A percentile compares a stretch with the other conserved stretches of the same genome.
phyloP scores from a whole-genome alignment of 53 echinoderm and acorn worm species.

The Patiria pectinifera region DNA sequence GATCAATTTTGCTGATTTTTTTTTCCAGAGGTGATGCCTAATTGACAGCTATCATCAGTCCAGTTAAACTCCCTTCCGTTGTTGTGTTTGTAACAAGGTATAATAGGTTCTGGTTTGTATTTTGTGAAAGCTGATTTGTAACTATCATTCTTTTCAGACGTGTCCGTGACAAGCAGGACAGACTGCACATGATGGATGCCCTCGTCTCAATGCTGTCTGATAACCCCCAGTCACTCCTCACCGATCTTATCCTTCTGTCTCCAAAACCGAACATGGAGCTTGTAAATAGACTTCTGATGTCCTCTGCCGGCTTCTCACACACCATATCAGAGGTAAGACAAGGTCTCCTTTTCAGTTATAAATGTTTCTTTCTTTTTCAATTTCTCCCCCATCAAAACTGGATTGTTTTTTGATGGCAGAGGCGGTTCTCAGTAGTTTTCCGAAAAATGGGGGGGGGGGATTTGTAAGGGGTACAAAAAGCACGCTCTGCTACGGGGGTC shows the following conservation, averaged over 20 bases:
- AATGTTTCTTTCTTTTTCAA: not conserved
- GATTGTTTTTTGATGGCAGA: too few relatives aligned
- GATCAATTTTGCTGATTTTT: too few relatives aligned
- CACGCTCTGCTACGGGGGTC: too few relatives aligned
- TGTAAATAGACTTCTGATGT: slow-evolving; percentile 33
- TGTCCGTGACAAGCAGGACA: slow-evolving; percentile 28
- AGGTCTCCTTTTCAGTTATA: not conserved
- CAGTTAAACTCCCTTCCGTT: too few relatives aligned
- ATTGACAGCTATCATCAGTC: too few relatives aligned
- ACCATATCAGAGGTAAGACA: slow-evolving; percentile 24
- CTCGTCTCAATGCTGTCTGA: slow-evolving; percentile 30
- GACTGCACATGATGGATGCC: slow-evolving; percentile 42
- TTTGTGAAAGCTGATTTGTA: not conserved
- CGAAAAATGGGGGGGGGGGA: too few relatives aligned
- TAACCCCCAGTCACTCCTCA: slow-evolving; percentile 26
- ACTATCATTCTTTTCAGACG: not conserved
- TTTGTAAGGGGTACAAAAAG: too few relatives aligned
- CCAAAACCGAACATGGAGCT: slow-evolving; percentile 53
- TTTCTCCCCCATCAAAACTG: too few relatives aligned
- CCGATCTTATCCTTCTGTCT: slow-evolving; percentile 42
- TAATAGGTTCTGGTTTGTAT: too few relatives aligned
- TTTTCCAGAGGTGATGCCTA: too few relatives aligned
- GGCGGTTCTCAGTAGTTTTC: too few relatives aligned
- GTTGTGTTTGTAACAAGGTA: too few relatives aligned
- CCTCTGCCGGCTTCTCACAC: slow-evolving; percentile 36